A percentile compares a stretch with the other conserved stretches of the same genome.
These are phyloP conservation scores for Gadopsis bispinosus DNA, from an alignment of 2,797 vertebrate genomes.

Conservation along the genomic window DNA sequence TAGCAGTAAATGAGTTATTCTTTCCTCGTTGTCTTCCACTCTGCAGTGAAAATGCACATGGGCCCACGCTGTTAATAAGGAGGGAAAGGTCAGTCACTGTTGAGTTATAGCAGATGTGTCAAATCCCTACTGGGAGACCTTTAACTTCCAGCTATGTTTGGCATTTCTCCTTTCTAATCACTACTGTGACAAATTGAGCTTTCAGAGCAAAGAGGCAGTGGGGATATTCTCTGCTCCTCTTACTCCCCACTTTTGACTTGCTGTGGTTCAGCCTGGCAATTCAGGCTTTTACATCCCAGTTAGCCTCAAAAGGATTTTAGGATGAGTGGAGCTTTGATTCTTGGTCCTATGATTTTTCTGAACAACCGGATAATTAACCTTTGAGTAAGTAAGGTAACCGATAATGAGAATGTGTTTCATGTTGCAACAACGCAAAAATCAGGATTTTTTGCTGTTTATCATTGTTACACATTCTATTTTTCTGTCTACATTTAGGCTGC, in stretches of 20 bases:
- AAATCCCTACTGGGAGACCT: slow-evolving; percentile 88
- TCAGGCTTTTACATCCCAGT: slow-evolving; percentile 26
- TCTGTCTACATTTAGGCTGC: slow-evolving; percentile 82
- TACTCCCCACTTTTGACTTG: slow-evolving; percentile 29
- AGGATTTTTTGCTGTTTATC: neutral
- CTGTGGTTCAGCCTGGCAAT: slow-evolving; percentile 6
- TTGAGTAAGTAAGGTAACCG: neutral
- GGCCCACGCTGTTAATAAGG: slow-evolving; percentile 84
- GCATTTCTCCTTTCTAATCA: slow-evolving; percentile 88
- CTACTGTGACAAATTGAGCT: slow-evolving; percentile 86
- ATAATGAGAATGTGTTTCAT: neutral
- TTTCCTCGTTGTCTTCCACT: slow-evolving; percentile 50
- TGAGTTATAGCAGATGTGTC: slow-evolving; percentile 88
- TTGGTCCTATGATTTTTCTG: neutral
- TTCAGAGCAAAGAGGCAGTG: slow-evolving; percentile 77
- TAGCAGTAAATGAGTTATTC: slow-evolving; percentile 73
- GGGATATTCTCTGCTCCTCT: slow-evolving; percentile 73
- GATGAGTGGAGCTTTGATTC: slow-evolving; percentile 7
- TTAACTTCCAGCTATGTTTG: slow-evolving; percentile 89
- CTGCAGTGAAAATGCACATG: slow-evolving; percentile 75
- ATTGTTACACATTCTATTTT: neutral
- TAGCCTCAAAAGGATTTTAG: neutral
- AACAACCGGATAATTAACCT: neutral
- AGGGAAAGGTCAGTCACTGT: slow-evolving; percentile 88
- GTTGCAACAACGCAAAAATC: neutral